Evolutionary conservation across 2,113 vertebrate species (phyloP).

Genomic region (Lophochroa leadbeateri): DNA sequence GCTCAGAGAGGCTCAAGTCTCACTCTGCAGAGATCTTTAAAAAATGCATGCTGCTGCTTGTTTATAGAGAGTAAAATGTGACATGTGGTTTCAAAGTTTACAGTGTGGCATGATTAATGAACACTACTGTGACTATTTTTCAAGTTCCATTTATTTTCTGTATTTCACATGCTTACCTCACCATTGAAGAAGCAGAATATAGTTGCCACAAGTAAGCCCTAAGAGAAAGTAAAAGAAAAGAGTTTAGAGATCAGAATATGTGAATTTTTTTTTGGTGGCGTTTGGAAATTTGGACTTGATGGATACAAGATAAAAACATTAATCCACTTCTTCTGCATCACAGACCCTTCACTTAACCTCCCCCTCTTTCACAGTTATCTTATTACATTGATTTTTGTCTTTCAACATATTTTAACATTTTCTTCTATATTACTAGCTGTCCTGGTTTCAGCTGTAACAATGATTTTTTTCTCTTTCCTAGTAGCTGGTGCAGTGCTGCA

Average conservation of each 20-base stretch:
- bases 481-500: not conserved
- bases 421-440: not conserved
- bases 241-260: not conserved
- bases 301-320: not conserved
- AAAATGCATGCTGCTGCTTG: not conserved
- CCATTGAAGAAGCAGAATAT: conserved; percentile 99
- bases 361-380: not conserved
- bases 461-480: not conserved
- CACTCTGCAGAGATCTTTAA: not conserved
- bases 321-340: not conserved
- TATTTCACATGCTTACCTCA: conserved; percentile 80
- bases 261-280: not conserved
- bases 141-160: not conserved
- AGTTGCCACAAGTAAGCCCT: conserved; percentile 94
- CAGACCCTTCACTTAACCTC: not conserved
- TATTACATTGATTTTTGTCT: not conserved
- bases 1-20: not conserved
- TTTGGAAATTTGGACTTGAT: not conserved
- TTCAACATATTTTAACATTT: not conserved
- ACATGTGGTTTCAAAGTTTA: not conserved
- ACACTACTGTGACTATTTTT: not conserved
- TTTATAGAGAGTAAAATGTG: not conserved
- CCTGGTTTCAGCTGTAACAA: not conserved
- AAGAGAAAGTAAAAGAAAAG: conserved; percentile 20
- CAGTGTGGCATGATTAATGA: accelerated